Evolutionary conservation across 2,113 vertebrate genomes (phyloP).

Genomic region (Baryphthengus martii): DNA sequence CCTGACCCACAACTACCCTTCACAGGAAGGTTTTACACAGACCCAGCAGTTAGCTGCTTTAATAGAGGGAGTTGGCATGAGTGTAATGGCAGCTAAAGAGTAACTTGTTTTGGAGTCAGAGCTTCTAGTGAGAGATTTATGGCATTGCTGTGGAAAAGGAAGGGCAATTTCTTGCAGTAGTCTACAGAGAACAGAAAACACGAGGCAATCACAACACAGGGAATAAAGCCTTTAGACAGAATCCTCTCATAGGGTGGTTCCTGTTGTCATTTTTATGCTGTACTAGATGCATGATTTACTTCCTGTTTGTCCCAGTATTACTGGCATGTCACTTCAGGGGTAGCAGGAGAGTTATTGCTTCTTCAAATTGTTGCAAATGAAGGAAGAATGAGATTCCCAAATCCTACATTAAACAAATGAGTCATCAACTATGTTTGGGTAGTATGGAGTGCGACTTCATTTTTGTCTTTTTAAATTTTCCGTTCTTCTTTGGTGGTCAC

Average conservation of each 20-base stretch:
- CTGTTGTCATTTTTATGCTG: background rate
- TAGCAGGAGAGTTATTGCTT: background rate
- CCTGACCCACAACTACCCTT: background rate
- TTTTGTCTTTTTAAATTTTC: background rate
- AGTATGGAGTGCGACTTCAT: background rate
- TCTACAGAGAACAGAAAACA: background rate
- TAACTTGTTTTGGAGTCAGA: background rate
- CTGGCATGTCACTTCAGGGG: background rate
- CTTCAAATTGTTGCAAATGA: background rate
- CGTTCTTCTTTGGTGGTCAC: background rate
- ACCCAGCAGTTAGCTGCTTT: background rate
- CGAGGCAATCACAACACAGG: background rate
- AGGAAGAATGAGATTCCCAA: background rate
- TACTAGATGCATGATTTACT: background rate
- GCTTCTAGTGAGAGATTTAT: constrained; percentile 4
- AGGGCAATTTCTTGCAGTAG: background rate
- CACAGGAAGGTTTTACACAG: background rate
- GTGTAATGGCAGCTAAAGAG: background rate
- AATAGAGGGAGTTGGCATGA: background rate
- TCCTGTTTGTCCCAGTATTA: background rate
- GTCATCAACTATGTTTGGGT: background rate
- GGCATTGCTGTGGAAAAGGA: background rate
- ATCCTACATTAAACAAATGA: background rate
- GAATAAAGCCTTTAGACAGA: background rate
- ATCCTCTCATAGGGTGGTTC: background rate